Base-by-base conservation (phyloP, 2,113 vertebrate genomes). In the Regulus satrapa region DNA sequence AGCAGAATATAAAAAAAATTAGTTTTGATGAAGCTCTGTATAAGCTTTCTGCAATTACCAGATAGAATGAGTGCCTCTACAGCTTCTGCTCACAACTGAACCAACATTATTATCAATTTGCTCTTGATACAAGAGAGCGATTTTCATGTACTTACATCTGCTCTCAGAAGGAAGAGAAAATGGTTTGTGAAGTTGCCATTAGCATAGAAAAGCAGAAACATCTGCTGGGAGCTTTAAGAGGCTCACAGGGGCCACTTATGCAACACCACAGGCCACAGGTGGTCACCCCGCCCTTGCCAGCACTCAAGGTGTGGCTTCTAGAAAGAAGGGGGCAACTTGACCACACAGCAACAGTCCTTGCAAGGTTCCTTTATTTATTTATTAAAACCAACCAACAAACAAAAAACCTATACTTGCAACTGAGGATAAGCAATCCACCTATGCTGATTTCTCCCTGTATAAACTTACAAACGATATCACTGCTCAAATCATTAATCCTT, bases 101-200 rank as follows among this genome's bases (percentile, higher is more conserved):
- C 61, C 46, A 85, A 92, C 14, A n/a, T 97, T 95, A 94, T 95
- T 92, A 93, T 87, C 95, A 96, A 96, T 98, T 97, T 97, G 69
- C 72, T 97, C 93, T 92, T 94, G 91, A 96, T 96, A 96, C 82
- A 95, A 97, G 95, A 94, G 93, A 93, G 68, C 1, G 8, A 95
- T 95, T 92, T 92, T 77, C 78, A 49, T 13, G 34, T 78, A 84
- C 58, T 92, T 95, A 85, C 67, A 93, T 85, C 86, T 87, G 87
- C 92, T 97, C 96, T 98, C 89, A 93, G 67, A 96, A 96, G 89
- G 93, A 95, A 97, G 45, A 75, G 63, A 97, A 97, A 97, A 94
- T 63, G 79, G 75, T 83, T 90, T 69, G 52, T 76, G 82, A 89
- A 87, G 91, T 84, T 97, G 3, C 52, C 52, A 89, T 95, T 95